These are phyloP conservation scores for Myanophis thanlyinensis DNA, from an alignment of 2,113 vertebrate genomes.

Conservation along the genomic window DNA sequence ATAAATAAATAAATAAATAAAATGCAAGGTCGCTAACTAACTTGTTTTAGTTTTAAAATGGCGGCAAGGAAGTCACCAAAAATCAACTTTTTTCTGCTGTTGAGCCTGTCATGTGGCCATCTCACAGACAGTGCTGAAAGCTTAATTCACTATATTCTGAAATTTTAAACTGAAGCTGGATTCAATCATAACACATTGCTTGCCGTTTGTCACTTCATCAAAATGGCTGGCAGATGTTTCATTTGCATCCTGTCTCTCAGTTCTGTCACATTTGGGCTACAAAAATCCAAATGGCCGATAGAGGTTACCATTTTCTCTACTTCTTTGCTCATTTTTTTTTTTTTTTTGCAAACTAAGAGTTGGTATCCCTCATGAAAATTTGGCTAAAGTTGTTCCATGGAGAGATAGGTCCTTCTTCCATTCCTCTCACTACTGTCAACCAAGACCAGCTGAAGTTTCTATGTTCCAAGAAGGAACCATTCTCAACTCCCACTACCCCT, in stretches of 20 bases:
- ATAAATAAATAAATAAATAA: background rate
- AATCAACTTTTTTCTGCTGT: background rate
- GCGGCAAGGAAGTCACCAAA: background rate
- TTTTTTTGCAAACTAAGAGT: background rate
- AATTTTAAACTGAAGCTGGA: background rate
- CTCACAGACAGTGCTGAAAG: background rate
- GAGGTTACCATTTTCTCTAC: background rate
- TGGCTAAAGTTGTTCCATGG: background rate
- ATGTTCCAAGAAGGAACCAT: background rate
- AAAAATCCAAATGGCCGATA: background rate
- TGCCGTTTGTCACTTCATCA: background rate
- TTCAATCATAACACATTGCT: background rate
- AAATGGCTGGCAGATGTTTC: background rate
- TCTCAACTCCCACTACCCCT: background rate
- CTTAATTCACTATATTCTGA: background rate
- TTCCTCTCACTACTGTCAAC: background rate
- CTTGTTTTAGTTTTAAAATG: background rate
- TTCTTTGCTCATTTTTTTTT: background rate
- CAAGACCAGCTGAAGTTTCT: background rate
- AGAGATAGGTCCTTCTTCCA: background rate
- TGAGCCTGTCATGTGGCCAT: background rate
- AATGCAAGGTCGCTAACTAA: background rate
- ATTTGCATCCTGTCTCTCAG: background rate
- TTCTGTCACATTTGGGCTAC: background rate
- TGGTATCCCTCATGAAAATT: background rate